A percentile compares a stretch with the other conserved stretches of the same genome.
These are phyloP conservation scores for Macrobrachium nipponense DNA, from an alignment of 1,140 invertebrate species.

Conservation along the genomic window DNA sequence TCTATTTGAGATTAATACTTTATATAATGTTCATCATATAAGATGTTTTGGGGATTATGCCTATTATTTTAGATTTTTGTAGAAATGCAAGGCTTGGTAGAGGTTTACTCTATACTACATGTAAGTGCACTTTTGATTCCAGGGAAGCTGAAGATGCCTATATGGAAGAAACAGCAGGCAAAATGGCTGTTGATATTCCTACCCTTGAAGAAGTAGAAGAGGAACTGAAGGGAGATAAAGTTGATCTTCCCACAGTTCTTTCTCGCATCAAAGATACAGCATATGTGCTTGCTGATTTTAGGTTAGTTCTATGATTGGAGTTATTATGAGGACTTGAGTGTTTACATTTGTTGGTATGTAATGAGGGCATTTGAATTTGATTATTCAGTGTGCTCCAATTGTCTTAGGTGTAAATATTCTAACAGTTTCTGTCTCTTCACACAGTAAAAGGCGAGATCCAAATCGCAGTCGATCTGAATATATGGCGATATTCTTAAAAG, in stretches of 20 bases:
- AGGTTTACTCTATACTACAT: neutral
- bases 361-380: neutral
- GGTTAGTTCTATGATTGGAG: constrained; percentile 35
- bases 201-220: constrained; percentile 79
- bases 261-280: constrained; percentile 92
- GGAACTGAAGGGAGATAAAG: constrained; percentile 70
- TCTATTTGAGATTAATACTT: neutral
- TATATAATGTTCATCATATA: neutral
- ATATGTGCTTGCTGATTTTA: constrained; percentile 88
- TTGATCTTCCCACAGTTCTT: constrained; percentile 86
- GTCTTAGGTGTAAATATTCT: neutral
- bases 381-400: neutral
- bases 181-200: constrained; percentile 83
- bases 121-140: neutral
- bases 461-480: constrained; percentile 85
- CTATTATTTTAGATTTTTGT: neutral
- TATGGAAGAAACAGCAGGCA: constrained; percentile 77
- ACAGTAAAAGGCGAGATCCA: constrained; percentile 48
- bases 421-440: constrained; percentile 13
- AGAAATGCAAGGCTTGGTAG: neutral
- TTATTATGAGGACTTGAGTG: neutral
- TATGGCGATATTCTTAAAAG: constrained; percentile 80
- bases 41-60: neutral
- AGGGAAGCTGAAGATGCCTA: constrained; percentile 50
- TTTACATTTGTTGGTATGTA: neutral